Evolutionary conservation across 1,140 invertebrate genomes (phyloP).

Genomic region (Oreohelix idahoensis): DNA sequence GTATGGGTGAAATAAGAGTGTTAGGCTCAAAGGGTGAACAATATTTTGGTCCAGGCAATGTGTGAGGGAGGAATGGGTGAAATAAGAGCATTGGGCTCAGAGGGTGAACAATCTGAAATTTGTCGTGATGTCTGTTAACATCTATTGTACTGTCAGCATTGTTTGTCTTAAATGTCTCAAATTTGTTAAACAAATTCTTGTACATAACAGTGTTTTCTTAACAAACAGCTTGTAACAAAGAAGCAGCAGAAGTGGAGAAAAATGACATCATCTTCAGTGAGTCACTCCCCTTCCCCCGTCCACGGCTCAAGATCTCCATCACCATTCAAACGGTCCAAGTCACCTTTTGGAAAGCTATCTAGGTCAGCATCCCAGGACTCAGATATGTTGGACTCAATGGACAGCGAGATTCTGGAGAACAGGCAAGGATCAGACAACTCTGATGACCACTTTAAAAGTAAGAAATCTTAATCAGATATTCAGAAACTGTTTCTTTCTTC

Average conservation of each 20-base stretch:
- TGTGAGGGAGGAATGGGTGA: too few relatives aligned
- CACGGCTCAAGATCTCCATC: constrained; percentile 15
- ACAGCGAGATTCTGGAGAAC: constrained; percentile 46
- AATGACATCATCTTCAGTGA: background rate
- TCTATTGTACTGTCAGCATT: too few relatives aligned
- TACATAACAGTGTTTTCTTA: background rate
- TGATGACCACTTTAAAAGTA: constrained; percentile 48
- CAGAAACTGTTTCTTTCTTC: background rate
- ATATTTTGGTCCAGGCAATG: too few relatives aligned
- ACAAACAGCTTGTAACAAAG: constrained; percentile 12
- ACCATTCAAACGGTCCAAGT: constrained; percentile 34
- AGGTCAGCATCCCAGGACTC: constrained; percentile 48
- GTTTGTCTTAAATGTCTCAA: too few relatives aligned
- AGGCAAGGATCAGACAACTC: constrained; percentile 40
- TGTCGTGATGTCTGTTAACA: too few relatives aligned
- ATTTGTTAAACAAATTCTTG: too few relatives aligned
- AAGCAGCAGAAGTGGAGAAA: constrained; percentile 36
- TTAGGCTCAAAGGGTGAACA: too few relatives aligned
- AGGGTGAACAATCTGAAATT: too few relatives aligned
- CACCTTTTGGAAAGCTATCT: constrained; percentile 23
- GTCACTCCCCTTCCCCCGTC: constrained; percentile 11
- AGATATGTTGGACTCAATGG: constrained; percentile 49
- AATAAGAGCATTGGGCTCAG: too few relatives aligned
- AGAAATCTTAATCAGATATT: constrained; percentile 19
- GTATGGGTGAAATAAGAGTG: too few relatives aligned